Base-by-base conservation (phyloP, 2,888 invertebrate genomes). In the Nomada ferruginata region DNA sequence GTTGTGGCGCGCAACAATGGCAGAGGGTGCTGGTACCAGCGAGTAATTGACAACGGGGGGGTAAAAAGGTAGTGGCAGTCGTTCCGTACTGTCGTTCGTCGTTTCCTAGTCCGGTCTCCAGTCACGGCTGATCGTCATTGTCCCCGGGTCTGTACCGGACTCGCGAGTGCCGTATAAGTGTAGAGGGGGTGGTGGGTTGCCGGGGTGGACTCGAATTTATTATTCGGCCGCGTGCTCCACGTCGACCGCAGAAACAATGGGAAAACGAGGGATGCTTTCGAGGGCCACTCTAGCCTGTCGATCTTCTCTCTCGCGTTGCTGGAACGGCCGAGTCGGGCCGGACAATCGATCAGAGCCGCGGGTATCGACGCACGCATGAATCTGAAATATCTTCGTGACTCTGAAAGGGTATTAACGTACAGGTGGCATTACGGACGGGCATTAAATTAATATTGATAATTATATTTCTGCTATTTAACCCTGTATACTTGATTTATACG, bases 221-320 rank as follows among this genome's bases (percentile, higher is more conserved):
- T 88, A 89, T 88, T 88, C 84, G 87, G 63, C 47, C 84, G 76
- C 85, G 85, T 89, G 88, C 88, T 88, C 75, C 77, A 88, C 76
- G 89, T 88, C 88, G 81, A 53, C 63, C 79, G 87, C 88, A 89
- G 88, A 87, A 87, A 88, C 89, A 85, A 85, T 87, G 82, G 89
- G 85, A 82, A 89, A 90, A 88, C 84, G 85, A 82, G 88, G 78
- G 80, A 65, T 70, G 70, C 65, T 66, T 69, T 83, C 76, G 79
- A 88, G 88, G 76, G 79, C 84, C 87, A 88, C 88, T 90, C 85
- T 84, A 69, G 85, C 72, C 90, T 90, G 89, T 90, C 89, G 86
- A 89, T 70, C 69, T 29, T 29, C 59, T 47, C 44, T 44, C 59
- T 53, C 47, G 64, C 15, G 23, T 20, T 11, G 42, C 23, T 18